These are phyloP conservation scores for Dasypus novemcinctus DNA, from an alignment of 2,113 vertebrate species.

Conservation along the genomic window DNA sequence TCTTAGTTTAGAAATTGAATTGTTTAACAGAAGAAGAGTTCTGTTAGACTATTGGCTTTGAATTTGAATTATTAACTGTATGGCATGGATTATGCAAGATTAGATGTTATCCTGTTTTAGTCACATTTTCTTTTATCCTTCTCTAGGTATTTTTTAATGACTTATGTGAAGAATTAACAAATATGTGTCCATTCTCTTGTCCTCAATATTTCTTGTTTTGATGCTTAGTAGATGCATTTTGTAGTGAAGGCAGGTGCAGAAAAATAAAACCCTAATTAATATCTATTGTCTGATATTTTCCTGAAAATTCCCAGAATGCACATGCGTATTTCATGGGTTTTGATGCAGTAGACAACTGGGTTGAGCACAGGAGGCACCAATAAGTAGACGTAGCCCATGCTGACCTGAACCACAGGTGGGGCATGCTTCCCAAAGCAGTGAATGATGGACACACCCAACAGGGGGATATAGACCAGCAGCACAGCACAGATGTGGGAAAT, in stretches of 20 bases:
- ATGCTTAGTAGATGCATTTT: neutral
- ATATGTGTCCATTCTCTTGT: neutral
- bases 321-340: neutral
- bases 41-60: neutral
- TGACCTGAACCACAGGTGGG: too few relatives aligned
- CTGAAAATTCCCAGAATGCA: neutral
- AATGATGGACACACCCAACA: too few relatives aligned
- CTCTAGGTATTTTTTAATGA: too few relatives aligned
- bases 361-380: constrained; percentile 65
- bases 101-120: neutral
- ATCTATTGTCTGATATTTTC: neutral
- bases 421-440: too few relatives aligned
- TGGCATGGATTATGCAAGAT: neutral
- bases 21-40: too few relatives aligned
- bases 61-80: neutral
- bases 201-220: neutral
- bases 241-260: neutral
- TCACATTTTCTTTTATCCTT: neutral
- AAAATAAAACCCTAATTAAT: neutral
- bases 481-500: too few relatives aligned
- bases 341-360: too few relatives aligned
- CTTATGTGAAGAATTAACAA: neutral
- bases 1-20: neutral
- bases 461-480: too few relatives aligned
- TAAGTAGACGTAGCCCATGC: constrained; percentile 61